Base-by-base conservation (phyloP, 2,797 vertebrate genomes). In the Phrynocephalus vlangalii region DNA sequence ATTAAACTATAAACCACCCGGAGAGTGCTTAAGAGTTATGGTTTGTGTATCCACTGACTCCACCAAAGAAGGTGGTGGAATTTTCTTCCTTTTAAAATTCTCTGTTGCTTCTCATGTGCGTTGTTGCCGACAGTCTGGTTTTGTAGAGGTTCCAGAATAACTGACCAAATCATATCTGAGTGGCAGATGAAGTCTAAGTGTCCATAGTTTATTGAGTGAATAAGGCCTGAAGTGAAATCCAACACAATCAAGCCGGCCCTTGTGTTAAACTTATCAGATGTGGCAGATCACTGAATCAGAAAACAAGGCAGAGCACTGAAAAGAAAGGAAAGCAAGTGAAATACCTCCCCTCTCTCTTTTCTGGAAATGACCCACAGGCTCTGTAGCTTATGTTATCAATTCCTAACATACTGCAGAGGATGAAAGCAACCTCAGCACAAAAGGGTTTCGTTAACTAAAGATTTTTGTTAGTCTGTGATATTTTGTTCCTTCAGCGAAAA, bases 221-320 rank as follows among this genome's bases (percentile, higher is more conserved):
- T 86, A 81, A 72, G 85, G 63, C 77, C 44, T 84, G 82, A 75
- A 80, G 38, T 71, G 79, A 30, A 82, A 84, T 80, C 76, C 33
- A 66, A 22, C 77, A 66, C 70, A 84, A 79, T 24, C 73, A 77
- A 84, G 50, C 67, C 52, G 79, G 60, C 70, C 72, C 56, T 66
- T 84, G 26, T 67, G 44, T 80, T 66, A 80, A 80, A 84, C 73
- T 44, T 84, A 80, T 75, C 77, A n/a, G 56, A 88, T 80, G 83
- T 75, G 77, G 77, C 68, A 88, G 82, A 84, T 75, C 68, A 84
- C 77, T 80, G 77, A 84, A 84, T 80, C 38, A 73, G 13, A 56
- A 50, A 24, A 52, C 5, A 72, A 33, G 79, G 18, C 48, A 28
- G 15, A 18, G 20, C 26, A 78, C 3, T 3, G 28, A 38, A 86